Evolutionary conservation across 2,888 invertebrate species (phyloP), one percentile per base, ranked within the genome.

Genomic region (Meteorus cinctellus): DNA sequence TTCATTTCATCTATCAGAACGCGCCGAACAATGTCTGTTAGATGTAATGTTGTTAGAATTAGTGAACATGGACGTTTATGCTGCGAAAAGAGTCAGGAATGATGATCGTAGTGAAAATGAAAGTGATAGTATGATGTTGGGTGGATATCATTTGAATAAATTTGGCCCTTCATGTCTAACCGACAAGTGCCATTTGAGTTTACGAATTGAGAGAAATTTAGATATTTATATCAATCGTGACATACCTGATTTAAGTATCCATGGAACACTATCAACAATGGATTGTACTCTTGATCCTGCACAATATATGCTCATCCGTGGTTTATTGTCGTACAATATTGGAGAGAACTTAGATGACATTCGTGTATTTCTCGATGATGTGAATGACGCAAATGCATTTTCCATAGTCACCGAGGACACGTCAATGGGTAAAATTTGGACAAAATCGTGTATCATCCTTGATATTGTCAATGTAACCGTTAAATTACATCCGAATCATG

Each of bases 381-480:
- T 84, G 69, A 86, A 79, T 76, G 85, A 78, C 78, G 86, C 78
- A 0, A 77, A 76, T 0, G 85, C 84, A 1, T 85, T 82, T 24
- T 79, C 81, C 0, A 80, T 82, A 24, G 77, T 80, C 0, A 77
- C 76, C 0, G 77, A 82, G 62, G 75, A 80, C 24, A 36, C 63
- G 0, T 75, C 84, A 36, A 80, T 83, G 45, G 90, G 87, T 1
- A 89, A 92, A 85, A 92, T 94, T 67, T 96, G 96, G 95, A 95
- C 93, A 34, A 92, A 93, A 62, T 93, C 94, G n/a, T 96, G 95
- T 0, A 92, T 98, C 79, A 93, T 93, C 83, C 91, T 98, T 76
- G 95, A 97, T 84, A 91, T 98, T 60, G 94, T 95, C 77, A 96
- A 98, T 90, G 98, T 98, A 19, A 94, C 94, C 0, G 91, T 98